Evolutionary conservation across 2,113 vertebrate species (phyloP).

Genomic region (Tetrao urogallus): DNA sequence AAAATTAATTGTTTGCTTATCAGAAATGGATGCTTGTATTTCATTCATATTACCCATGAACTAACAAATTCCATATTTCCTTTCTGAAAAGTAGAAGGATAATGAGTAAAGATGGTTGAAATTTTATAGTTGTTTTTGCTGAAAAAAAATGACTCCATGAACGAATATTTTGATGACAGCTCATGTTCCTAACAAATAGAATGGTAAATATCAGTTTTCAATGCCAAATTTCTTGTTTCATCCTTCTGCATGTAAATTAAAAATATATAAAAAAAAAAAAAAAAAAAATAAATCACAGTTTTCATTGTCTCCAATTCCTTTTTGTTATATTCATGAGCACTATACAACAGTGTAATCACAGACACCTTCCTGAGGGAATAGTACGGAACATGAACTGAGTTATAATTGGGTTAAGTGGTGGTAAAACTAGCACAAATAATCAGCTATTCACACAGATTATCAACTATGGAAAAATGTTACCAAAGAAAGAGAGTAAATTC

Average conservation of each 20-base stretch:
- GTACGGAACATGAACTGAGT: not conserved
- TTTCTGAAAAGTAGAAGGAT: not conserved
- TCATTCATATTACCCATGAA: not conserved
- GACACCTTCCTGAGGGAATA: not conserved
- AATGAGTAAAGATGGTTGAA: not conserved
- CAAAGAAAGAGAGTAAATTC: not conserved
- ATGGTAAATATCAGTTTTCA: not conserved
- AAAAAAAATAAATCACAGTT: not conserved
- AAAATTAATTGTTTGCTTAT: slow-evolving; percentile 15
- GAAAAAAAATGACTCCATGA: not conserved
- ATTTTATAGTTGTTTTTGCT: not conserved
- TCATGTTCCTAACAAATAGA: not conserved
- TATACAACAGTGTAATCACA: not conserved
- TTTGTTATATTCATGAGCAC: not conserved
- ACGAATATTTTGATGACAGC: not conserved
- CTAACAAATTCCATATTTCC: slow-evolving; percentile 25
- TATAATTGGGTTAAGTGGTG: not conserved
- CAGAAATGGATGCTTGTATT: slow-evolving; percentile 24
- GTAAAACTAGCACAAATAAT: not conserved
- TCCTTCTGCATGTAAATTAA: not conserved
- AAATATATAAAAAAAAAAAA: not conserved
- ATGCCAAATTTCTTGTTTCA: not conserved
- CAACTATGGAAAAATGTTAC: not conserved
- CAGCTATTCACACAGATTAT: not conserved
- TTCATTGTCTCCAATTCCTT: not conserved